Conservation (phyloP, 1,140 invertebrate genomes). For the Eumaeus atala region DNA sequence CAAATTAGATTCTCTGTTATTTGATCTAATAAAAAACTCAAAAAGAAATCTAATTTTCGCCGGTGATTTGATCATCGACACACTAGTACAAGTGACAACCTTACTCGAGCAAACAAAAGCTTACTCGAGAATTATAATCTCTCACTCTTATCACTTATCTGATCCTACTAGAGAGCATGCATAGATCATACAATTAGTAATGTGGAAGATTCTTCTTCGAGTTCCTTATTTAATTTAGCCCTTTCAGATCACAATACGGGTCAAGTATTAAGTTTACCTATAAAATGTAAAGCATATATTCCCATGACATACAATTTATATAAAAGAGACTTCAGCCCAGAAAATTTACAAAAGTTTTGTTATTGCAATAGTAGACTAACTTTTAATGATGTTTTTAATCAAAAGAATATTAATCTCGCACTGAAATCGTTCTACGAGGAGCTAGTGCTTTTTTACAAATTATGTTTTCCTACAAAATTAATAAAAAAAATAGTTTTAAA, state of each 20-base stretch:
- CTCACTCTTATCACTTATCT: too few species aligned
- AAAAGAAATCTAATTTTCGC: too few species aligned
- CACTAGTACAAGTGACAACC: not conserved
- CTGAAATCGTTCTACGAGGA: not conserved
- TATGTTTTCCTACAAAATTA: not conserved
- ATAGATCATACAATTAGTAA: not conserved
- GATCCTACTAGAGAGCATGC: slow-evolving; percentile 1
- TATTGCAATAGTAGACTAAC: not conserved
- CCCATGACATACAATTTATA: too few species aligned
- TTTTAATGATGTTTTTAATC: not conserved
- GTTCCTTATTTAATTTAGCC: not conserved
- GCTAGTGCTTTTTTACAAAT: not conserved
- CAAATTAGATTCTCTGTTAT: too few species aligned
- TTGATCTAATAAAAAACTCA: too few species aligned
- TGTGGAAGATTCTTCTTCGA: not conserved
- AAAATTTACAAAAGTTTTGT: slow-evolving; percentile 3
- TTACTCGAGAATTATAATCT: not conserved
- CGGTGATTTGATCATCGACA: not conserved
- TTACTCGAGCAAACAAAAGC: too few species aligned
- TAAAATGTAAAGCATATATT: too few species aligned
- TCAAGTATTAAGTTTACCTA: too few species aligned
- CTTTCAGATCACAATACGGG: too few species aligned
- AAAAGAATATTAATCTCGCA: slow-evolving; percentile 1
- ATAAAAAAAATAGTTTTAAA: not conserved
- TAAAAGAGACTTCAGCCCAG: not conserved